Conservation (phyloP, 2,797 vertebrate species). For the Cyprinella venusta region DNA sequence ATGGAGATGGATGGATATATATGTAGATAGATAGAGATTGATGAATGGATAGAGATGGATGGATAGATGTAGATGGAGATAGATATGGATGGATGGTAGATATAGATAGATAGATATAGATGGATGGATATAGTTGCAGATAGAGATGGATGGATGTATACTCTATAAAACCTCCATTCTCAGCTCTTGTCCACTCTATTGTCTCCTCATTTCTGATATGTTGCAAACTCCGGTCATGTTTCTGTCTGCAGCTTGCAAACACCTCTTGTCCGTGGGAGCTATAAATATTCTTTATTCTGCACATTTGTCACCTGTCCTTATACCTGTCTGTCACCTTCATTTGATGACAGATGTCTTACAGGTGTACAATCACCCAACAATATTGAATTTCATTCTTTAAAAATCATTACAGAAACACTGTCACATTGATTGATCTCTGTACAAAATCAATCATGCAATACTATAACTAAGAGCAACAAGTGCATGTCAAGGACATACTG, state of each 20-base stretch:
- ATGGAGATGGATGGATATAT: background rate
- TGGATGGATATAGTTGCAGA: background rate
- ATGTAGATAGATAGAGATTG: background rate
- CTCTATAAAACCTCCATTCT: background rate
- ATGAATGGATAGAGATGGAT: background rate
- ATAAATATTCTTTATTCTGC: constrained; percentile 24
- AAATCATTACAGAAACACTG: no score
- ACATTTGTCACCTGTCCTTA: constrained; percentile 25
- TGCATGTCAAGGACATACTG: background rate
- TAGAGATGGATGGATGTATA: no score
- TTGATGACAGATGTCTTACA: background rate
- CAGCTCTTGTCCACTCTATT: background rate
- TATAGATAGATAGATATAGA: no score
- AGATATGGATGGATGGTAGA: fast-evolving
- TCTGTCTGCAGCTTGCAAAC: constrained; percentile 14
- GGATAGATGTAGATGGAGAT: no score
- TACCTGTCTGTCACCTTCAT: background rate
- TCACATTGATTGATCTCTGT: background rate
- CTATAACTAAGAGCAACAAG: background rate
- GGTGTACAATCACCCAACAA: background rate
- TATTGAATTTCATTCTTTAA: background rate
- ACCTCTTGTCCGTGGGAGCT: background rate
- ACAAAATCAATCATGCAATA: background rate
- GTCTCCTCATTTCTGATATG: background rate
- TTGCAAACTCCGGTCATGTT: background rate